Evolutionary conservation across 1,140 invertebrate genomes (phyloP).

Genomic region (Cecropterus lyciades): DNA sequence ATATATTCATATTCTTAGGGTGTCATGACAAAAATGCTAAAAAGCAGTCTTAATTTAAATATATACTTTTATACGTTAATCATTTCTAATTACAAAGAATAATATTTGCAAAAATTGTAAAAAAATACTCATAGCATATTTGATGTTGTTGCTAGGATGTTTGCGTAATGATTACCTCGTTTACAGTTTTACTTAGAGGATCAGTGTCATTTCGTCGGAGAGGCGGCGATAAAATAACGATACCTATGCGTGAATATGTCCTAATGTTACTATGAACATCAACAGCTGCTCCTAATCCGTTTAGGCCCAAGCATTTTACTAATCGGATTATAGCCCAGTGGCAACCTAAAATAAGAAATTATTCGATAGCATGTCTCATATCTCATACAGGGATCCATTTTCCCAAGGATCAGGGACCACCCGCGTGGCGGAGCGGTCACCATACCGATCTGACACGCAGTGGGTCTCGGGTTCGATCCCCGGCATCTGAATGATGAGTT

Average conservation of each 20-base stretch:
- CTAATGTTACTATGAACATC: constrained; percentile 43
- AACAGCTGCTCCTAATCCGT: constrained; percentile 59
- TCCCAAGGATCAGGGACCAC: too few species aligned
- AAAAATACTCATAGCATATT: neutral
- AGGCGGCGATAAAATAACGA: constrained; percentile 53
- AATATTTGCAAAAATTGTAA: neutral
- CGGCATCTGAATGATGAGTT: too few species aligned
- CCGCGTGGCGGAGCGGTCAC: too few species aligned
- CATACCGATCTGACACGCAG: too few species aligned
- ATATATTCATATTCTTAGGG: too few species aligned
- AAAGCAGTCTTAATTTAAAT: too few species aligned
- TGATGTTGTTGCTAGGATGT: neutral
- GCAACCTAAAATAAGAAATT: constrained; percentile 46
- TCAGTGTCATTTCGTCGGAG: constrained; percentile 45
- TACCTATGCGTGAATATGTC: constrained; percentile 46
- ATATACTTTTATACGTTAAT: too few species aligned
- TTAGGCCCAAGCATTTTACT: constrained; percentile 65
- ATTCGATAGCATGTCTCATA: too few species aligned
- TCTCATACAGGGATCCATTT: too few species aligned
- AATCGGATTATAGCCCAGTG: constrained; percentile 54
- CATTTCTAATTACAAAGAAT: neutral
- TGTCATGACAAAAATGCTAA: too few species aligned
- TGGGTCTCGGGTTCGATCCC: too few species aligned
- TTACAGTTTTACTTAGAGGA: constrained; percentile 45
- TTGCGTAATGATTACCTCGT: constrained; percentile 44